Evolutionary conservation across 2,888 invertebrate species (phyloP).

Genomic region (Platynereis dumerilii): DNA sequence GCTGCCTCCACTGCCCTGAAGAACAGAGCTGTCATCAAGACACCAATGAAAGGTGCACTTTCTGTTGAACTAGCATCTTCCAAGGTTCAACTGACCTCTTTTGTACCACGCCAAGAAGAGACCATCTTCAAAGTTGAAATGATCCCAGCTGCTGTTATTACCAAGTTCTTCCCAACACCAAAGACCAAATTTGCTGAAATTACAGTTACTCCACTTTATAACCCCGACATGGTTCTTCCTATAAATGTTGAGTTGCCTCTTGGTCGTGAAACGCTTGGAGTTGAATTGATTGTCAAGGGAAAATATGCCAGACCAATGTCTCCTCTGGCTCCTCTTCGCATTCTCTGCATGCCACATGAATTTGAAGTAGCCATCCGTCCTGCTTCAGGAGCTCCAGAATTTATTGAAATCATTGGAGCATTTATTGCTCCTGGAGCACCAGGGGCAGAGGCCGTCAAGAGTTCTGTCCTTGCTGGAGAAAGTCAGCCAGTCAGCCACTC

Average conservation of each 20-base stretch:
- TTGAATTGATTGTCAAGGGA: neutral
- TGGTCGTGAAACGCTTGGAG: neutral
- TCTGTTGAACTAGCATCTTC: neutral
- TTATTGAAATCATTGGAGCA: neutral
- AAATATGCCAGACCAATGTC: neutral
- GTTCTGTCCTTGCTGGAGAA: no score
- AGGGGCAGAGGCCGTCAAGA: no score
- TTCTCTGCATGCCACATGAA: neutral
- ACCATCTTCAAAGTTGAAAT: neutral
- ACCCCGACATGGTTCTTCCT: no score
- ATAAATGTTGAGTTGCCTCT: neutral
- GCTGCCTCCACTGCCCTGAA: no score
- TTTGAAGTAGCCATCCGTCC: neutral
- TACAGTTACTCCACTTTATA: no score
- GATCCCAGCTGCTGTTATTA: no score
- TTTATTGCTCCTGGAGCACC: no score
- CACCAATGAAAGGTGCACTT: neutral
- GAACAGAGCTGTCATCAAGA: neutral
- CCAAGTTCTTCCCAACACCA: no score
- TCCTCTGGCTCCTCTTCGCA: neutral
- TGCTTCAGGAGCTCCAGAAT: neutral
- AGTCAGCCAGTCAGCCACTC: no score
- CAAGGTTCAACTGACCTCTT: neutral
- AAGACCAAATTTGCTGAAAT: no score
- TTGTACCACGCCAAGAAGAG: neutral